Percentiles rank a stretch among this genome's conserved stretches.
These are phyloP conservation scores for Vidua macroura DNA, from an alignment of 2,113 vertebrate genomes.

Conservation along the genomic window DNA sequence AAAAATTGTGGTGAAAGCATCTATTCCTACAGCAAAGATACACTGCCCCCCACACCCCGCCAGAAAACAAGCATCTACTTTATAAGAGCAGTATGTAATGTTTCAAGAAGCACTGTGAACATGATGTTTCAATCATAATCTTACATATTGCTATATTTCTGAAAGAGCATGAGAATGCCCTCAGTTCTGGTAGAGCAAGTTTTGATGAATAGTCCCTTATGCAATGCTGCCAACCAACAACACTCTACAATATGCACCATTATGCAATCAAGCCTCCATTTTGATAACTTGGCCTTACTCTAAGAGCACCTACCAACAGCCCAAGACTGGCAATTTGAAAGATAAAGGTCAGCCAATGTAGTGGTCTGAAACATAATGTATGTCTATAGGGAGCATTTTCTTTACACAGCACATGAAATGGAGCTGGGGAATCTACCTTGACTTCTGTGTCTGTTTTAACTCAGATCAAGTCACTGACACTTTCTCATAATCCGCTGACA, in stretches of 20 bases:
- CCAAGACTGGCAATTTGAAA: not conserved
- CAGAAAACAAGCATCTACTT: not conserved
- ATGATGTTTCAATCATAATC: not conserved
- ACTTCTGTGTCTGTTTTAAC: not conserved
- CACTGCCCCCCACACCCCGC: rapidly evolving
- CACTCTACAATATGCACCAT: rapidly evolving
- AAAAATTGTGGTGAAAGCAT: not conserved
- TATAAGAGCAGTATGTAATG: rapidly evolving
- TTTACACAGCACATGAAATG: not conserved
- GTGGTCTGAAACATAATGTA: not conserved
- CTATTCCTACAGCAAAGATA: not conserved
- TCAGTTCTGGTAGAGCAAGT: not conserved
- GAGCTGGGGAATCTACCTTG: not conserved
- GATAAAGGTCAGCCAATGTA: not conserved
- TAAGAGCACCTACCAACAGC: not conserved
- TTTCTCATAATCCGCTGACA: not conserved
- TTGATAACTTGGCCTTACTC: not conserved
- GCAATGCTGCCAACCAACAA: not conserved
- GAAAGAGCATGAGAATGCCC: not conserved
- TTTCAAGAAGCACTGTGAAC: not conserved
- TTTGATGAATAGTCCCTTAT: not conserved
- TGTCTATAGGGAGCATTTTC: not conserved
- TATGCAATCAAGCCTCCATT: not conserved
- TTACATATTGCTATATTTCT: not conserved
- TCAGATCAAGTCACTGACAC: not conserved